Evolutionary conservation across 2,113 vertebrate genomes (phyloP).

Genomic region (Psittacara wagleri): DNA sequence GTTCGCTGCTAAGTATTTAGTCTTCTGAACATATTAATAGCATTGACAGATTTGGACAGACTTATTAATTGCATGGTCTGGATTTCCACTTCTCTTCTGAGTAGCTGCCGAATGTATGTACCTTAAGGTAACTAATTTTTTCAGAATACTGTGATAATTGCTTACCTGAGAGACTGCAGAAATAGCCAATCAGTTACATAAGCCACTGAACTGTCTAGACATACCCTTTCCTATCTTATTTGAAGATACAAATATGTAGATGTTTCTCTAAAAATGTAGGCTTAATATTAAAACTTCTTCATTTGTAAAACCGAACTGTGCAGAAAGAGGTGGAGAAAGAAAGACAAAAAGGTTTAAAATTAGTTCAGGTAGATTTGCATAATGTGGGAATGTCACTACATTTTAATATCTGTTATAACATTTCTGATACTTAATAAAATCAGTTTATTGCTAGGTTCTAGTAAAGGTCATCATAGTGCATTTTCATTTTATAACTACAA

Average conservation of each 20-base stretch:
- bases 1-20: not conserved
- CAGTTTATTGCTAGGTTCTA: constrained; percentile 9
- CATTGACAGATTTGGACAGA: not conserved
- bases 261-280: not conserved
- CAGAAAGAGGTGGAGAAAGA: not conserved
- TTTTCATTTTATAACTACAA: constrained; percentile 56
- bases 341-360: not conserved
- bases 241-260: not conserved
- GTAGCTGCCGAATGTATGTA: not conserved
- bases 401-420: constrained; percentile 52
- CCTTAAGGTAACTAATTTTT: not conserved
- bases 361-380: not conserved
- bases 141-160: not conserved
- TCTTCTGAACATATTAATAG: not conserved
- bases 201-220: not conserved
- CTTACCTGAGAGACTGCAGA: not conserved
- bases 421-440: constrained; percentile 58
- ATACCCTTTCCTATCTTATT: not conserved
- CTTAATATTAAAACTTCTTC: constrained; percentile 2
- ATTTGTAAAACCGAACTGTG: not conserved
- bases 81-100: not conserved
- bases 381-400: constrained; percentile 6
- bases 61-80: not conserved
- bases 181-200: not conserved
- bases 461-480: constrained; percentile 41